Conservation (phyloP, 1,140 invertebrate species). For the Zelostemma sp. region DNA sequence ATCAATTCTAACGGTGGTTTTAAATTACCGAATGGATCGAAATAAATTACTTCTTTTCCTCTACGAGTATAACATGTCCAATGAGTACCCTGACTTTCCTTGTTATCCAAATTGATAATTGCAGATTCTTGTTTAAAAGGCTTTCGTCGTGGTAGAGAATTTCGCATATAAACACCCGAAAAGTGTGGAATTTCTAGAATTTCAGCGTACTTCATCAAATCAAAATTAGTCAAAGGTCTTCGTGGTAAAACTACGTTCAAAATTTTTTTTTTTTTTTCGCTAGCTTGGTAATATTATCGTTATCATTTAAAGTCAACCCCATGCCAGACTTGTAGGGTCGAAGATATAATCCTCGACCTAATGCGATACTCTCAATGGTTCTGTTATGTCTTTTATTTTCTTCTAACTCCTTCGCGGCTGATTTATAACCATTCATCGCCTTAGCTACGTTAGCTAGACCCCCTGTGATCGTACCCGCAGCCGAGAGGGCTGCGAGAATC, state of each 20-base stretch:
- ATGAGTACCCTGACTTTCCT: conserved; percentile 41
- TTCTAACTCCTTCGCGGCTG: conserved; percentile 41
- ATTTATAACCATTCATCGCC: conserved; percentile 48
- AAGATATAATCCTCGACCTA: conserved; percentile 28
- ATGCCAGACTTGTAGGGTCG: conserved; percentile 37
- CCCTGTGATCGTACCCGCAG: conserved; percentile 52
- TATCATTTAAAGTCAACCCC: neutral
- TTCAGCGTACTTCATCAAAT: conserved; percentile 36
- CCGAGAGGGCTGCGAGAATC: conserved; percentile 50
- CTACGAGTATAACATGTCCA: conserved; percentile 52
- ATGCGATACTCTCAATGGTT: too few species aligned
- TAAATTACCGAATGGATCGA: conserved; percentile 41
- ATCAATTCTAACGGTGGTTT: neutral
- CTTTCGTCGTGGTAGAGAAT: conserved; percentile 36
- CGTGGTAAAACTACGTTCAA: conserved; percentile 19
- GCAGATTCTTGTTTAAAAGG: conserved; percentile 16
- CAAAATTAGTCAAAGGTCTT: conserved; percentile 37
- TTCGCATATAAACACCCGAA: conserved; percentile 46
- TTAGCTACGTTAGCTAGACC: conserved; percentile 45
- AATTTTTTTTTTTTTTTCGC: too few species aligned
- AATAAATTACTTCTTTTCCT: conserved; percentile 44
- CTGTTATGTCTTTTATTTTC: conserved; percentile 47
- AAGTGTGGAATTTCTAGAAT: conserved; percentile 38
- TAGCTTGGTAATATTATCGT: too few species aligned
- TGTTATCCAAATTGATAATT: conserved; percentile 2